Base-by-base conservation (phyloP, 1,140 invertebrate genomes). In the Ceratosolen solmsi region DNA sequence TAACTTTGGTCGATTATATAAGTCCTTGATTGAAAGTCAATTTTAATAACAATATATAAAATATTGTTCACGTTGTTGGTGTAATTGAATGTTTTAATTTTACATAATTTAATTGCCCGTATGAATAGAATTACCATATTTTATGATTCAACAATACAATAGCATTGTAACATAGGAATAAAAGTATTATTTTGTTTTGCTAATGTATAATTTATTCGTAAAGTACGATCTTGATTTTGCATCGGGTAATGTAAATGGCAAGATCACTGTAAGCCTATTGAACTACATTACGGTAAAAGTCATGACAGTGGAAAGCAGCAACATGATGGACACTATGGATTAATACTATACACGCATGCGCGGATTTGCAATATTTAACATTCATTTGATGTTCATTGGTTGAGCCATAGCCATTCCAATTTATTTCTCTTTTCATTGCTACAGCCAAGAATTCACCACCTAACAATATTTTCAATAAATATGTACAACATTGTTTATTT, bases 191-290 rank as follows among this genome's bases (percentile, higher is more conserved):
- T 49, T 73, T n/a, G 7, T 33, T 38, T 22, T 1, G 4, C 68
- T 27, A 22, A 58, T 7, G 17, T 72, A 60, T 58, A 79, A 70
- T 72, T 72, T 54, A 46, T 25, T 73, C 20, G 51, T 20, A 73
- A 60, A 74, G 60, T 51, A 46, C 71, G 46, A 65, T 71, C 79
- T 80, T 74, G 71, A 74, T 41, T 63, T 8, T 51, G 8, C 63
- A 3, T 11, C 51, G 20, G 7, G 38, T 22, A 8, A 25, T 13
- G 65, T 54, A 56, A 71, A 25, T 20, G 65, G 49, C 38, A 68
- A 54, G 56, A 54, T 9, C 20, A 38, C 36, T 27, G 71, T 73
- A 73, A 54, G 9, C n/a, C 54, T 38, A 60, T 76, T 63, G 38
- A 60, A 63, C n/a, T 56, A 22, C 36, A 54, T 78, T 49, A 41